Percentiles rank a stretch among this genome's conserved stretches.
Conservation (phyloP, 2,113 vertebrate species). For the Thunnus maccoyii region DNA sequence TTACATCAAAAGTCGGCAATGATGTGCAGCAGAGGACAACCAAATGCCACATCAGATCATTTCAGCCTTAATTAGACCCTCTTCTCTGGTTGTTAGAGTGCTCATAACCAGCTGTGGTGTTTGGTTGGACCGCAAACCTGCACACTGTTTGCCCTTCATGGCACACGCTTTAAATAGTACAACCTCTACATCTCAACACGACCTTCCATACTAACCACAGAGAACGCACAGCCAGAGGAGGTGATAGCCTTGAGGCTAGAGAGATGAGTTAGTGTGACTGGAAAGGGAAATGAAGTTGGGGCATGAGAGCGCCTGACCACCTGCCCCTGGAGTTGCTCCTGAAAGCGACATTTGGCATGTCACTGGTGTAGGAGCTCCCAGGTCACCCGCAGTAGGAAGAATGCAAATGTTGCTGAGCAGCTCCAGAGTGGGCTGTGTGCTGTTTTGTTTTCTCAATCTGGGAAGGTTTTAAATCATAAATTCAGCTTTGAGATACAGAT, state of each 20-base stretch:
- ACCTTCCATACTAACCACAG: constrained; percentile 42
- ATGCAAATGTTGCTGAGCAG: not conserved
- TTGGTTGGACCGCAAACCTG: constrained; percentile 22
- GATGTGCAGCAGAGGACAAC: not conserved
- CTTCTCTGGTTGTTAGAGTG: constrained; percentile 19
- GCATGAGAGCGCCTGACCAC: constrained; percentile 4
- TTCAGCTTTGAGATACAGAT: not conserved
- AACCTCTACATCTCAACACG: constrained; percentile 58
- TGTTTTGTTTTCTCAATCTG: not conserved
- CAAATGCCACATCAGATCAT: constrained; percentile 17
- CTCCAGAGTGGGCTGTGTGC: not conserved
- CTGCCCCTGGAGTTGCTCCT: constrained; percentile 10
- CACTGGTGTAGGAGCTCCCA: constrained; percentile 8
- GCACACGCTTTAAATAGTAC: constrained; percentile 53
- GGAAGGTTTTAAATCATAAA: not conserved
- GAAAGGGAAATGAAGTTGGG: constrained; percentile 26
- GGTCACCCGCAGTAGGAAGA: constrained; percentile 10
- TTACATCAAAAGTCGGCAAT: constrained; percentile 21
- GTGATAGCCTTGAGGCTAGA: constrained; percentile 1
- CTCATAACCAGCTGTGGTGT: constrained; percentile 15
- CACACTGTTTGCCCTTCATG: constrained; percentile 35
- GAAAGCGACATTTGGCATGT: not conserved
- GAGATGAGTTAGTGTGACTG: constrained; percentile 13
- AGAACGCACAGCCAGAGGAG: constrained; percentile 16
- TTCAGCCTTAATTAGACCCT: constrained; percentile 20